Conservation (phyloP, 1,140 invertebrate species). For the Aphaenogaster floridana region DNA sequence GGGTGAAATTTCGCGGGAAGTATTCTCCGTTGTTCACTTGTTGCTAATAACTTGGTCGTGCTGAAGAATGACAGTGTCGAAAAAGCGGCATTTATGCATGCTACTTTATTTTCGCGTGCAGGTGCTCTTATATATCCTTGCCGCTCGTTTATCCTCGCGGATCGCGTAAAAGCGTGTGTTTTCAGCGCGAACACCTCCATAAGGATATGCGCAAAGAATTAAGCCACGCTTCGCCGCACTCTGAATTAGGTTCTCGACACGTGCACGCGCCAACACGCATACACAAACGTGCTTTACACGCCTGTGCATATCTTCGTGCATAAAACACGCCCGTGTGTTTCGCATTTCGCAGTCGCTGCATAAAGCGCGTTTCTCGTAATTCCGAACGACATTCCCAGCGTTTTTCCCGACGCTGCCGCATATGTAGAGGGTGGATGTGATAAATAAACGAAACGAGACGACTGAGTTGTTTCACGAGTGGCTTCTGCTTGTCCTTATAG, state of each 20-base stretch:
- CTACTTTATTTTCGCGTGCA: slow-evolving; percentile 40
- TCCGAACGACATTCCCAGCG: slow-evolving; percentile 32
- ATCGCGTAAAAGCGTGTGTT: slow-evolving; percentile 51
- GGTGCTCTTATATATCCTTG: slow-evolving; percentile 5
- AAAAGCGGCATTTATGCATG: slow-evolving; percentile 51
- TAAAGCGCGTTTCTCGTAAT: not conserved
- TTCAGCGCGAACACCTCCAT: slow-evolving; percentile 48
- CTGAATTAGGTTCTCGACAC: slow-evolving; percentile 58
- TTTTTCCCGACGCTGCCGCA: slow-evolving; percentile 26
- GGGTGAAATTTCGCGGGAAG: not conserved
- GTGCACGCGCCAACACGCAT: not conserved
- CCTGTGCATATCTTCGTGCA: not conserved
- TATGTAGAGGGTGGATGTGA: slow-evolving; percentile 36
- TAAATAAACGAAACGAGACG: slow-evolving; percentile 47
- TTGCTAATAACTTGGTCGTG: slow-evolving; percentile 52
- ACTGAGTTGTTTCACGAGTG: not conserved
- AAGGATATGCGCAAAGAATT: slow-evolving; percentile 54
- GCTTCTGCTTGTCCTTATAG: not conserved
- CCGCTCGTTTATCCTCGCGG: slow-evolving; percentile 29
- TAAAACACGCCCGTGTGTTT: slow-evolving; percentile 49
- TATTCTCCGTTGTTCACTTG: slow-evolving; percentile 12
- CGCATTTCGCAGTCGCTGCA: slow-evolving; percentile 36
- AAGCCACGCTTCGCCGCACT: slow-evolving; percentile 55
- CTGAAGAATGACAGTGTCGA: slow-evolving; percentile 49
- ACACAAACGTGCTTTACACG: not conserved